Percentiles rank a stretch among this genome's conserved stretches.
Evolutionary conservation across 2,888 invertebrate species (phyloP).

Genomic region (Synanthedon andrenaeformis): DNA sequence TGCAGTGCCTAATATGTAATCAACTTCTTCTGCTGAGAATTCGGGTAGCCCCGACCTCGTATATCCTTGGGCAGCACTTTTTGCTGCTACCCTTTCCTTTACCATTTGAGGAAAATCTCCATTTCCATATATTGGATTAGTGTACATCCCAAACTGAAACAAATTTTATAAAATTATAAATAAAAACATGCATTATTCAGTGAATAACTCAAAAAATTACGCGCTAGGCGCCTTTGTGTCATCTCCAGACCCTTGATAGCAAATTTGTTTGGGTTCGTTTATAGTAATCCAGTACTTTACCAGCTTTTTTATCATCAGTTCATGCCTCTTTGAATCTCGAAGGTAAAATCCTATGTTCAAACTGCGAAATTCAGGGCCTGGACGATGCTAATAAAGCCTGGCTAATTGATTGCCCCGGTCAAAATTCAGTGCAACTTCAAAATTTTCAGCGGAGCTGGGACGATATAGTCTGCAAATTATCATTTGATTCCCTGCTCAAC

Average conservation of each 20-base stretch:
- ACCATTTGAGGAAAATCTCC: conserved; percentile 74
- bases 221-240: conserved; percentile 37
- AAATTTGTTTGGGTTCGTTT: conserved; percentile 65
- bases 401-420: no score
- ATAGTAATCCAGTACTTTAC: conserved; percentile 69
- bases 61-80: conserved; percentile 71
- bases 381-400: no score
- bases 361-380: no score
- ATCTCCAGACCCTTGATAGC: conserved; percentile 40
- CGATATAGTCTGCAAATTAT: no score
- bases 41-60: conserved; percentile 67
- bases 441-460: no score
- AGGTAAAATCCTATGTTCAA: no score
- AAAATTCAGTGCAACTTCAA: no score
- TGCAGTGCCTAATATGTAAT: conserved; percentile 69
- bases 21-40: conserved; percentile 69
- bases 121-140: conserved; percentile 66
- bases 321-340: no score
- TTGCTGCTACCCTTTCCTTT: conserved; percentile 60
- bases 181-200: not conserved
- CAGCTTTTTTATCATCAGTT: no score
- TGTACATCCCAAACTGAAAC: conserved; percentile 52
- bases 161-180: not conserved
- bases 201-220: not conserved
- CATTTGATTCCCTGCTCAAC: no score